Base-by-base conservation (phyloP, 2,888 invertebrate species). In the Rhingia rostrata region DNA sequence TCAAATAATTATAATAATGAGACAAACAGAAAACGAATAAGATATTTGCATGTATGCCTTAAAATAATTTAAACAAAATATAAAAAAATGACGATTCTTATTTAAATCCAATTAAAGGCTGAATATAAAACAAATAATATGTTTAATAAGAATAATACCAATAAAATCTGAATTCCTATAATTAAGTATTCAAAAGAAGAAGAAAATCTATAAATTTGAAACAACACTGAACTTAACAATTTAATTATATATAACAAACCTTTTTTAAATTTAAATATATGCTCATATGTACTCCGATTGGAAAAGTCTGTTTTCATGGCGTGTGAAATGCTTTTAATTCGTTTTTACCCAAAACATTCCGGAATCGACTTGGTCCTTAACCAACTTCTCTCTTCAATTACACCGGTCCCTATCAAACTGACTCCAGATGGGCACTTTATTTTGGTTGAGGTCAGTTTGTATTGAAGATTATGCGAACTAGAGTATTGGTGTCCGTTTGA, bases 61-160 rank as follows among this genome's bases (percentile, higher is more conserved):
- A 77, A 61, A 67, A 49, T 64, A 56, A 49, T 41, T 54, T n/a
- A n/a, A 80, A 84, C 69, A 69, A 64, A 58, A 77, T 61, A 47
- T 54, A 56, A 63, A 53, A 53, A 72, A 83, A 74, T 70, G 53
- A 73, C 37, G 67, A 75, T 70, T 78, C 79, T 86, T 79, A 73
- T 82, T 58, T 67, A 78, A 85, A 86, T 70, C 75, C 73, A 73
- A 79, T 81, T 73, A 73, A 73, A 69, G 69, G 67, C 73, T 64
- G 49, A 82, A 74, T 64, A 74, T 43, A 9, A 56, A 79, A 66
- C 43, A 73, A 77, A 61, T 37, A 77, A 67, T 72, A 75, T 35
- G 49, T 53, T 33, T 51, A 72, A 72, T 67, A 80, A 45, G 72
- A 72, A 72, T 60, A 49, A 79, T 56, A 63, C 70, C 54, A 58